Percentiles rank a stretch among this genome's conserved stretches.
These are phyloP conservation scores for Drosophila arawakana DNA, from an alignment of 1,140 invertebrate genomes.

Conservation along the genomic window DNA sequence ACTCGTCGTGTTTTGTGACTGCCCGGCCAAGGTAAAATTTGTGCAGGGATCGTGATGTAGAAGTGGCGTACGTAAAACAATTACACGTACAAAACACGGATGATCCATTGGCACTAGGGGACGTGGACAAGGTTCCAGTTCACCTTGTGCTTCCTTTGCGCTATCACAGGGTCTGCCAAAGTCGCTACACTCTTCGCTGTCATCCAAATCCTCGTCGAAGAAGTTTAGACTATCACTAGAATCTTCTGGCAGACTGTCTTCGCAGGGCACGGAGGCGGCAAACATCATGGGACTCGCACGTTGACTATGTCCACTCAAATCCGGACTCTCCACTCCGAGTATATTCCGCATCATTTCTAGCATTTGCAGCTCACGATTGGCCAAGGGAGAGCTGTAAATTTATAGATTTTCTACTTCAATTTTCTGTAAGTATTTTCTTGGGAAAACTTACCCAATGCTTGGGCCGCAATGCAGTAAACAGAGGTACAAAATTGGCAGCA, in stretches of 20 bases:
- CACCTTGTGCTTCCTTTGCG: neutral
- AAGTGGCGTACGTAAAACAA: conserved; percentile 56
- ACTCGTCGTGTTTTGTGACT: neutral
- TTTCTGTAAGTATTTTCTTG: neutral
- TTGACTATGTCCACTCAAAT: conserved; percentile 34
- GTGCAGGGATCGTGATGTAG: conserved; percentile 56
- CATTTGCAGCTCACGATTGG: conserved; percentile 52
- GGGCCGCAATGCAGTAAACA: conserved; percentile 42
- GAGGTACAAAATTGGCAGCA: conserved; percentile 25
- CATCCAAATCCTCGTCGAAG: conserved; percentile 45
- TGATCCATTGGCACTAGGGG: conserved; percentile 50
- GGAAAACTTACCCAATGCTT: conserved; percentile 49
- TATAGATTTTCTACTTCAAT: neutral
- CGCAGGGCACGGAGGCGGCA: conserved; percentile 49
- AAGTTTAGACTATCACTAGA: conserved; percentile 18
- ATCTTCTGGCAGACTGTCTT: conserved; percentile 46
- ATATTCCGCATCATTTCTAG: conserved; percentile 63
- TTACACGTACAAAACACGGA: conserved; percentile 59
- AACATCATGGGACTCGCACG: conserved; percentile 37
- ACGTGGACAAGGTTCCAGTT: conserved; percentile 7
- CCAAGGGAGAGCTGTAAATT: conserved; percentile 51
- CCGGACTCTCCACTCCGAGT: conserved; percentile 41
- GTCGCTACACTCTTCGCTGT: conserved; percentile 51
- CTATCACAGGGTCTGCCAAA: conserved; percentile 13
- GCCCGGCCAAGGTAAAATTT: conserved; percentile 46